Conservation (phyloP, 2,113 vertebrate genomes). For the Phoenicopterus ruber region DNA sequence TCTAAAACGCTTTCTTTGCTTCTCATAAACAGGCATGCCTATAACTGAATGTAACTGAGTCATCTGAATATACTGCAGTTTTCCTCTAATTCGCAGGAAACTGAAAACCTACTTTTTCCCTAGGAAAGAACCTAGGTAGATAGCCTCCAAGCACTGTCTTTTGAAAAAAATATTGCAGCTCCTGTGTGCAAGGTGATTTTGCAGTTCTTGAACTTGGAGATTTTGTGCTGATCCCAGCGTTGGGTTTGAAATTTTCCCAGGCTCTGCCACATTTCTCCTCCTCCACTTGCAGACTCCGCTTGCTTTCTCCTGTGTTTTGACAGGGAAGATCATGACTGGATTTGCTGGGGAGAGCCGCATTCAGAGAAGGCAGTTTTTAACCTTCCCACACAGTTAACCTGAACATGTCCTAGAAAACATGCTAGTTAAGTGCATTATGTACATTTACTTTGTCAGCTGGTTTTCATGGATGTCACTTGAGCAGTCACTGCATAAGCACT, state of each 20-base stretch:
- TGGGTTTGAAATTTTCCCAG: not conserved
- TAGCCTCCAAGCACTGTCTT: not conserved
- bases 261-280: not conserved
- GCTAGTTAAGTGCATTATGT: not conserved
- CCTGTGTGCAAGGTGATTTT: not conserved
- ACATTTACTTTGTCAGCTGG: not conserved
- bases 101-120: not conserved
- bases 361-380: slow-evolving; percentile 12
- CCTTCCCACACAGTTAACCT: not conserved
- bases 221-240: not conserved
- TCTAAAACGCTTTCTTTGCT: not conserved
- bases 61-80: not conserved
- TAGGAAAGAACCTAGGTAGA: not conserved
- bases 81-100: not conserved
- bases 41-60: not conserved
- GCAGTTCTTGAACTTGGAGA: not conserved
- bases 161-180: not conserved
- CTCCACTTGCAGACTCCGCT: not conserved
- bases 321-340: not conserved
- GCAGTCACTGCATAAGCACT: not conserved
- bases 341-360: not conserved
- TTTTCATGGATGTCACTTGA: not conserved
- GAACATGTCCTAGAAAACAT: not conserved
- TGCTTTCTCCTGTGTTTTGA: not conserved
- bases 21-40: not conserved